Conservation (phyloP, 1,140 invertebrate species). For the Drosophila persimilis region DNA sequence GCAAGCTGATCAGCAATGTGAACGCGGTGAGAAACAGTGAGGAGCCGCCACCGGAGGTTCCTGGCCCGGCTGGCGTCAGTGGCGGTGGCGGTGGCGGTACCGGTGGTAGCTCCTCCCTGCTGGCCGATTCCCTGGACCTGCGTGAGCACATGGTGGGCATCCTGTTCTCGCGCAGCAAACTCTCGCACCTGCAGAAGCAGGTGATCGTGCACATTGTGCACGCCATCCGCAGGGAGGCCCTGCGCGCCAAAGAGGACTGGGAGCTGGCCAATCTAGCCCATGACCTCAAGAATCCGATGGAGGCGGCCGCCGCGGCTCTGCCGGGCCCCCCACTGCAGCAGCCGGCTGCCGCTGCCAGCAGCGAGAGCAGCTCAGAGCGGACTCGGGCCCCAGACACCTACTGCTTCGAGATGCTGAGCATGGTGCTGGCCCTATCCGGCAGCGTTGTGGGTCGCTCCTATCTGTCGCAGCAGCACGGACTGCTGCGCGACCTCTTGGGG, state of each 20-base stretch:
- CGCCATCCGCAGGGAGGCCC: conserved; percentile 94
- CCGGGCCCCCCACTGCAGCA: conserved; percentile 3
- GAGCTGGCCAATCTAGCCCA: conserved; percentile 84
- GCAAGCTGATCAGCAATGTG: conserved; percentile 88
- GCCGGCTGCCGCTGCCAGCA: conserved; percentile 12
- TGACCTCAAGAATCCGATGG: conserved; percentile 65
- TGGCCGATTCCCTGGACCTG: conserved; percentile 86
- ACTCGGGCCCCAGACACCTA: conserved; percentile 91
- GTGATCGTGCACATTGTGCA: conserved; percentile 97
- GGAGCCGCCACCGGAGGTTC: conserved; percentile 38
- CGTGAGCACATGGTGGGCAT: conserved; percentile 99
- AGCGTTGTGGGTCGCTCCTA: conserved; percentile 95
- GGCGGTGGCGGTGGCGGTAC: conserved; percentile 1
- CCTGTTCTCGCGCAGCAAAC: conserved; percentile 95
- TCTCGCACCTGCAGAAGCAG: conserved; percentile 97
- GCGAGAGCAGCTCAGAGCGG: conserved; percentile 78
- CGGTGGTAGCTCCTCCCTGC: conserved; percentile 57
- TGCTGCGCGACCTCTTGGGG: conserved; percentile 93
- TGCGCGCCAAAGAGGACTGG: conserved; percentile 94
- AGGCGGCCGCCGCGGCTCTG: conserved; percentile 37
- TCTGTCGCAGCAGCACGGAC: conserved; percentile 93
- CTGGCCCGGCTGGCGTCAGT: conserved; percentile 38
- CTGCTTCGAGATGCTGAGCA: conserved; percentile 98
- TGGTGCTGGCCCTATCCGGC: conserved; percentile 96
- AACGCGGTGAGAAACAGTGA: conserved; percentile 77